Conservation (phyloP, 2,113 vertebrate genomes). For the Paralichthys olivaceus region DNA sequence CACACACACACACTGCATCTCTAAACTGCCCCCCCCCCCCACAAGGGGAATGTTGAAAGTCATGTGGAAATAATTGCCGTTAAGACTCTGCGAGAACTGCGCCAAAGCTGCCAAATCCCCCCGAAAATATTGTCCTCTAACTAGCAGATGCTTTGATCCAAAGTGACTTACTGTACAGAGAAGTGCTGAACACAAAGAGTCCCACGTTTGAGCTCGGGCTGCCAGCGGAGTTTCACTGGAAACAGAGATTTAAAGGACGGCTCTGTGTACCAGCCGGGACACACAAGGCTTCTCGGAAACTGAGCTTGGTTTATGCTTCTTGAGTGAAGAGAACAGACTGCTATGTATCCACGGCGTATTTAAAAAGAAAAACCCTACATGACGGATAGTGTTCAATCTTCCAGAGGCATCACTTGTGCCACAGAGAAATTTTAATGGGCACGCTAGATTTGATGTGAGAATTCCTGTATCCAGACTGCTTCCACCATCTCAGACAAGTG, state of each 20-base stretch:
- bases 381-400: conserved; percentile 59
- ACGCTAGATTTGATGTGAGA: conserved; percentile 39
- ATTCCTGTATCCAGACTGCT: conserved; percentile 67
- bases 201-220: conserved; percentile 47
- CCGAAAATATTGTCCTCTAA: conserved; percentile 68
- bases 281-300: conserved; percentile 49
- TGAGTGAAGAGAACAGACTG: conserved; percentile 17
- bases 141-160: conserved; percentile 75
- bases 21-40: conserved; percentile 39
- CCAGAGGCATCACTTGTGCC: conserved; percentile 52
- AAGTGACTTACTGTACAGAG: conserved; percentile 74
- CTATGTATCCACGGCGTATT: conserved; percentile 39
- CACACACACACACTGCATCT: conserved; percentile 19
- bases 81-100: conserved; percentile 73
- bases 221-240: conserved; percentile 52
- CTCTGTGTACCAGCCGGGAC: conserved; percentile 36
- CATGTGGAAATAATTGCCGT: conserved; percentile 74
- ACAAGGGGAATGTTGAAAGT: conserved; percentile 66
- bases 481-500: conserved; percentile 70
- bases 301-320: conserved; percentile 31
- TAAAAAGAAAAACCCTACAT: conserved; percentile 25
- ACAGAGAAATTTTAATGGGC: conserved; percentile 37
- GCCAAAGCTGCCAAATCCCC: conserved; percentile 78
- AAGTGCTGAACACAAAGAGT: conserved; percentile 51
- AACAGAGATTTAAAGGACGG: conserved; percentile 36